These are phyloP conservation scores for Polydrusus cervinus DNA, from an alignment of 2,888 invertebrate species.

Conservation along the genomic window DNA sequence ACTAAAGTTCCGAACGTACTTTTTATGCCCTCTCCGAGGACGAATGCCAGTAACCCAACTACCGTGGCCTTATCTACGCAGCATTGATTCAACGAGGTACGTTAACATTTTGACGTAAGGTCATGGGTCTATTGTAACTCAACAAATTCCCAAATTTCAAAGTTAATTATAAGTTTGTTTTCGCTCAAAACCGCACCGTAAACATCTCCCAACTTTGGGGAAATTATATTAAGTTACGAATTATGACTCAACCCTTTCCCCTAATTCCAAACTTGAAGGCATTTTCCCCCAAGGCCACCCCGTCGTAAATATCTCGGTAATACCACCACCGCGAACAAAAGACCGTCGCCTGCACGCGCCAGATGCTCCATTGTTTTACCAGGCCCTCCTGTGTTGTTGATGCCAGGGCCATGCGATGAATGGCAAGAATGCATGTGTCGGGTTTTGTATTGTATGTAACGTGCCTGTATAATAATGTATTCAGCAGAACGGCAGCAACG, in stretches of 20 bases:
- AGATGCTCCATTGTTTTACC: constrained; percentile 43
- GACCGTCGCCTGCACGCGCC: constrained; percentile 37
- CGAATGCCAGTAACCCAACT: too few species aligned
- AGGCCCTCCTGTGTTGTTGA: constrained; percentile 28
- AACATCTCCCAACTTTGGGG: constrained; percentile 1
- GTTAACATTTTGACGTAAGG: too few species aligned
- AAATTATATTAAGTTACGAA: constrained; percentile 14
- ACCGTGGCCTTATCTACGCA: too few species aligned
- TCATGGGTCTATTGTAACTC: too few species aligned
- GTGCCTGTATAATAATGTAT: constrained; percentile 40
- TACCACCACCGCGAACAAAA: constrained; percentile 34
- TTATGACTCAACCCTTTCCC: not conserved
- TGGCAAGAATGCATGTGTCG: constrained; percentile 31
- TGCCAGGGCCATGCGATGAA: constrained; percentile 29
- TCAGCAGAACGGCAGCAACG: constrained; percentile 45
- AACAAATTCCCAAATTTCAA: too few species aligned
- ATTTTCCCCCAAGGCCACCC: constrained; percentile 14
- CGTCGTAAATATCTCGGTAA: constrained; percentile 23
- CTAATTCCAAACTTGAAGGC: not conserved
- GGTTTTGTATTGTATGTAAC: constrained; percentile 37
- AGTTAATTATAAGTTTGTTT: constrained; percentile 16
- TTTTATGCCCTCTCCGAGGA: too few species aligned
- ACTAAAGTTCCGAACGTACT: too few species aligned
- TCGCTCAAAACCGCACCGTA: not conserved
- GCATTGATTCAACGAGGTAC: too few species aligned